Percentiles rank a stretch among this genome's conserved stretches.
Evolutionary conservation across 2,888 invertebrate genomes (phyloP).

Genomic region (Coronaproctus castanopsis): DNA sequence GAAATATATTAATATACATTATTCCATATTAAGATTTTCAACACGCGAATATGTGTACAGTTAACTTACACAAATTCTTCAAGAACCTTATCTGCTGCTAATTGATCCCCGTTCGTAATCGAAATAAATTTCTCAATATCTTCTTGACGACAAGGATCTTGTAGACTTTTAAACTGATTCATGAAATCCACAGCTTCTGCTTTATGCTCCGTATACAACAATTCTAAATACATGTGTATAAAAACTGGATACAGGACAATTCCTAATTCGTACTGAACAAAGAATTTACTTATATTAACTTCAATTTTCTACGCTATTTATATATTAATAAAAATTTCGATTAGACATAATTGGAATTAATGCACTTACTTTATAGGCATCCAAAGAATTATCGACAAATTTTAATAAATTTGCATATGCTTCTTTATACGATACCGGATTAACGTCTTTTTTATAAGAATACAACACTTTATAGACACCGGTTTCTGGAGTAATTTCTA

Average conservation of each 20-base stretch:
- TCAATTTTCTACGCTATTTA: too few relatives aligned
- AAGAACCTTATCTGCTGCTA: constrained; percentile 82
- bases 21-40: too few relatives aligned
- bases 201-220: constrained; percentile 73
- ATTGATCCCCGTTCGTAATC: constrained; percentile 69
- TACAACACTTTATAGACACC: neutral
- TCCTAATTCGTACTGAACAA: constrained; percentile 61
- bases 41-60: too few relatives aligned
- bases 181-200: constrained; percentile 63
- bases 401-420: constrained; percentile 65
- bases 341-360: too few relatives aligned
- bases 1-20: too few relatives aligned
- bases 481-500: neutral
- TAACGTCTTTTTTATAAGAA: constrained; percentile 57
- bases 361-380: constrained; percentile 65
- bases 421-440: constrained; percentile 73
- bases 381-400: constrained; percentile 75
- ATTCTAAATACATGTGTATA: constrained; percentile 86
- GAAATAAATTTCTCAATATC: constrained; percentile 60
- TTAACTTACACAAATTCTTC: too few relatives aligned
- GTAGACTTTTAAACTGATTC: constrained; percentile 58
- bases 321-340: too few relatives aligned
- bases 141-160: constrained; percentile 75
- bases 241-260: constrained; percentile 83
- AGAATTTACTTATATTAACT: neutral